Evolutionary conservation across 2,113 vertebrate genomes (phyloP), one percentile per base, ranked within the genome.

Genomic region (Gavialis gangeticus): DNA sequence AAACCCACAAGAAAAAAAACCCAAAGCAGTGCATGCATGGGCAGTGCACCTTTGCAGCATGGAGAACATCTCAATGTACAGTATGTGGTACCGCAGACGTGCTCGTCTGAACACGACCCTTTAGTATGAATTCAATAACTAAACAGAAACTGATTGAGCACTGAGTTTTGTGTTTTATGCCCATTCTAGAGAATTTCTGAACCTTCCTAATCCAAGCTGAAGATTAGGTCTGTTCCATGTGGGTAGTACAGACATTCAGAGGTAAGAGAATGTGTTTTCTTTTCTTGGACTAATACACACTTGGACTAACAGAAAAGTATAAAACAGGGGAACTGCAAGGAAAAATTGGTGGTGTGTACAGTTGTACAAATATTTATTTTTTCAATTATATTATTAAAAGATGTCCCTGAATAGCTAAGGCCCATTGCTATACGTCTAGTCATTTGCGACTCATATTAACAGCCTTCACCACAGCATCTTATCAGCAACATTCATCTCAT

Each of bases 371-470:
- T 34, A 69, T 69, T 12, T 69, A 67, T 30, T 34, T 67, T 66
- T 67, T 67, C 18, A 58, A 30, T 85, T 90, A 27, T 1, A 1
- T 66, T 75, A 83, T 24, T 13, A 37, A 63, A 93, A 95, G 78
- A 75, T 79, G 46, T 46, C 69, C 56, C 76, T 75, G 56, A 73
- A 62, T 85, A 55, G 30, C 81, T 89, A 89, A 89, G 94, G 19
- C 15, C 15, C 88, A 76, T 62, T 89, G 54, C 75, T 94, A 94
- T 94, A 91, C 73, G 58, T 75, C 63, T 77, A 85, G 6, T 3
- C 64, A 81, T 90, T 93, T 96, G 82, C 88, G 91, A 75, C 83
- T 93, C 88, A 85, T 28, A n/a, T 12, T 71, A 87, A 67, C 28
- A 87, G 60, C 56, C 30, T 60, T 1, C 24, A 92, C 76, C 27